phyloP scores from a whole-genome alignment of 2,113 vertebrate species.

The Corythornis vintsioides region DNA sequence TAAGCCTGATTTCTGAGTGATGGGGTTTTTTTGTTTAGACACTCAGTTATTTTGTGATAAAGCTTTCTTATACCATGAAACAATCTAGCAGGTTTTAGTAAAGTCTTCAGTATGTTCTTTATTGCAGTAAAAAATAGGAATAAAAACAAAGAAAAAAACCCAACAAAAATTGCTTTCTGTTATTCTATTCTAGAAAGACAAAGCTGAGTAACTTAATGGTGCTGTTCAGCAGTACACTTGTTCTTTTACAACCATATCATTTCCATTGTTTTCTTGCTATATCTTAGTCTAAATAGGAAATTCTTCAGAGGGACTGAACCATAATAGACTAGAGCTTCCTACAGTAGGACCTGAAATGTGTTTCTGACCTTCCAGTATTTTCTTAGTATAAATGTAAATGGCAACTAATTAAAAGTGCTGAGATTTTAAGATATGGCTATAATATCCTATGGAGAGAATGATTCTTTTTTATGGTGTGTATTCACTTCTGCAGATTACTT shows the following conservation, averaged over 20 bases:
- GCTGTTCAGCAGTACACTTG: background rate
- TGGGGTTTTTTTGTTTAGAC: background rate
- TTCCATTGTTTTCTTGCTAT: background rate
- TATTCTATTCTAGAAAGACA: background rate
- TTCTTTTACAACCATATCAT: background rate
- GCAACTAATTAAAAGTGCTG: background rate
- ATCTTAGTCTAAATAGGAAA: background rate
- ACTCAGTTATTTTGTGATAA: background rate
- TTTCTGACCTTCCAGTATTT: background rate
- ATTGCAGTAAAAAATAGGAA: background rate
- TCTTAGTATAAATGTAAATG: background rate
- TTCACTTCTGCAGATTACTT: background rate
- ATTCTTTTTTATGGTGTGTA: background rate
- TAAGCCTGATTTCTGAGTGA: background rate
- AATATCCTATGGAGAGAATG: background rate
- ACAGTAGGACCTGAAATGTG: background rate
- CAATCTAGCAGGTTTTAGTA: background rate
- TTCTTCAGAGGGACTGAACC: background rate
- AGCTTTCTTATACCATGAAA: background rate
- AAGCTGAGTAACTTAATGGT: background rate
- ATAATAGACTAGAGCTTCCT: background rate
- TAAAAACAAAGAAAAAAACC: no score
- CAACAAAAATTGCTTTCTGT: background rate
- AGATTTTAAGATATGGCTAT: background rate
- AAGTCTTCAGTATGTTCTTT: background rate